A percentile compares a stretch with the other conserved stretches of the same genome.
Conservation (phyloP, 2,113 vertebrate genomes). For the Eptesicus fuscus region DNA sequence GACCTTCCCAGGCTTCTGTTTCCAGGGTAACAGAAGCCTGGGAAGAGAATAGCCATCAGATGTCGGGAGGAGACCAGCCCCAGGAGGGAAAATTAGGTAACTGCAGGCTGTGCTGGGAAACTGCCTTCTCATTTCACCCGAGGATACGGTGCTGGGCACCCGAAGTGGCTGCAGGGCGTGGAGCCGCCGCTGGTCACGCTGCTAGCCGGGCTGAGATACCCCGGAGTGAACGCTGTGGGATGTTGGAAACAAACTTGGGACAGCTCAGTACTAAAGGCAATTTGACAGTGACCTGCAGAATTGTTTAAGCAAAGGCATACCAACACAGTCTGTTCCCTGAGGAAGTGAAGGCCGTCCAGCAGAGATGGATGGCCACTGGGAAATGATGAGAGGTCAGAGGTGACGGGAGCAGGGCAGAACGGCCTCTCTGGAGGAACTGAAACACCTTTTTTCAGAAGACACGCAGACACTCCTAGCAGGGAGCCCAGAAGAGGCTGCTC, state of each 20-base stretch:
- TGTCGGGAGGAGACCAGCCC: background rate
- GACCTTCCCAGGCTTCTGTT: too few relatives aligned
- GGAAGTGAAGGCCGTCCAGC: accelerated
- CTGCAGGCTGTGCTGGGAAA: background rate
- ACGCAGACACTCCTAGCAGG: accelerated
- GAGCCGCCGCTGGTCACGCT: too few relatives aligned
- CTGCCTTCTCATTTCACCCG: background rate
- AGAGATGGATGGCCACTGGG: too few relatives aligned
- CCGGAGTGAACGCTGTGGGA: too few relatives aligned
- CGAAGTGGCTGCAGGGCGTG: too few relatives aligned
- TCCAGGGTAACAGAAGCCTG: background rate
- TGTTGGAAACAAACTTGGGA: too few relatives aligned
- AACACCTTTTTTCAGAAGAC: background rate
- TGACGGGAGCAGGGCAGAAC: accelerated
- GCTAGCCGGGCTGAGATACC: too few relatives aligned
- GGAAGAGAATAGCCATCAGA: background rate
- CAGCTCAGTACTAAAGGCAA: too few relatives aligned
- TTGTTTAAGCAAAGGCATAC: accelerated
- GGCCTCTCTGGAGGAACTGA: too few relatives aligned
- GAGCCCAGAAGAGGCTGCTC: too few relatives aligned
- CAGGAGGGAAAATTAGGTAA: background rate
- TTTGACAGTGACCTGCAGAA: background rate
- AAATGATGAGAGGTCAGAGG: background rate
- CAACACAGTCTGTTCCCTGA: background rate
- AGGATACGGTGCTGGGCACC: too few relatives aligned